Conservation (phyloP, 2,113 vertebrate genomes). For the Ploceus nigricollis region DNA sequence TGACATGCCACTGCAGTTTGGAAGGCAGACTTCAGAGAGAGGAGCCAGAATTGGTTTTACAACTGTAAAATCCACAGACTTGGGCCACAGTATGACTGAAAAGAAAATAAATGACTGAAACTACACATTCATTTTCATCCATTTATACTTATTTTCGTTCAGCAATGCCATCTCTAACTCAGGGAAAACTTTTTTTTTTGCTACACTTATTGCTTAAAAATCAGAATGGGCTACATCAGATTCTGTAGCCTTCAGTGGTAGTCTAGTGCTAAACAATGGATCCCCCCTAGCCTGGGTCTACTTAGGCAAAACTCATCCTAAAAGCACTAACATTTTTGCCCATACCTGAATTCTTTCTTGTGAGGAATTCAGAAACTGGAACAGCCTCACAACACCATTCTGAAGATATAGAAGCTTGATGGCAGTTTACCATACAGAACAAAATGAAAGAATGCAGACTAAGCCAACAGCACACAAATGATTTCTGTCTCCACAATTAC, state of each 20-base stretch:
- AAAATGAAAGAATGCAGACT: background rate
- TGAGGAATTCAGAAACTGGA: background rate
- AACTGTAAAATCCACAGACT: background rate
- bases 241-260: background rate
- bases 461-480: background rate
- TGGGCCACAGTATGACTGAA: background rate
- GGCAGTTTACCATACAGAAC: background rate
- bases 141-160: background rate
- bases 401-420: background rate
- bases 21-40: background rate
- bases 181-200: background rate
- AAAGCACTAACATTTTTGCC: background rate
- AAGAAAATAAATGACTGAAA: background rate
- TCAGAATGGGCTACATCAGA: background rate
- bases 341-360: background rate
- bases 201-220: background rate
- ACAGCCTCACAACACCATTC: background rate
- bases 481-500: background rate
- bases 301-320: background rate
- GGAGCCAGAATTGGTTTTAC: slow-evolving; percentile 30
- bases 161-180: background rate
- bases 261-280: background rate
- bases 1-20: background rate
- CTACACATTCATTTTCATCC: background rate
- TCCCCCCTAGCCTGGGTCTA: no score